Evolutionary conservation across 2,888 invertebrate species (phyloP).

Genomic region (Athalia rosae): DNA sequence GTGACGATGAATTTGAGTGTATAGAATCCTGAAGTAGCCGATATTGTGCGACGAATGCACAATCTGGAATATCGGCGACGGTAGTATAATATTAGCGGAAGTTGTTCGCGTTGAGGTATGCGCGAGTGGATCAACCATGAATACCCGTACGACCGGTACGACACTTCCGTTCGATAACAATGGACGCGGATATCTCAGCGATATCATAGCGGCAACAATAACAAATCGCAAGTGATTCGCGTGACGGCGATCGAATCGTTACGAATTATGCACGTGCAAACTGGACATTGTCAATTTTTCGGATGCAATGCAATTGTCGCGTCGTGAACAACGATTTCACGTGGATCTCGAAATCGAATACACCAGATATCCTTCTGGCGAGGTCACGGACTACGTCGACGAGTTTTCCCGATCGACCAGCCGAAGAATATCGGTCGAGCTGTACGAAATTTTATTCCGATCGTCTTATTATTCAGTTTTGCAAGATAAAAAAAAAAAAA

Average conservation of each 20-base stretch:
- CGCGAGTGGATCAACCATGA: constrained; percentile 29
- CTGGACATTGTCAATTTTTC: background rate
- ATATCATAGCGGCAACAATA: background rate
- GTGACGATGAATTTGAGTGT: background rate
- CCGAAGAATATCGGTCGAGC: no score
- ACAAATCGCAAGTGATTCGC: constrained; percentile 12
- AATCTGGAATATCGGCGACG: constrained; percentile 35
- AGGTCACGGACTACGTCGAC: background rate
- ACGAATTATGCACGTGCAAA: background rate
- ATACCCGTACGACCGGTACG: constrained; percentile 8
- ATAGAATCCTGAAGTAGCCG: background rate
- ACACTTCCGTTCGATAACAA: constrained; percentile 33
- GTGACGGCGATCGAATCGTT: background rate
- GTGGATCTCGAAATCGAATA: background rate
- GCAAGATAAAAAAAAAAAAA: no score
- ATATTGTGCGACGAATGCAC: constrained; percentile 17
- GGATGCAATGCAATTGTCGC: background rate
- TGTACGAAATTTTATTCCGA: no score
- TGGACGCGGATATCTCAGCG: constrained; percentile 31
- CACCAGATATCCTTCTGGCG: background rate
- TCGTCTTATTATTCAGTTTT: no score
- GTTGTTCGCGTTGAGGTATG: constrained; percentile 47
- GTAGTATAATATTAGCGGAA: constrained; percentile 56
- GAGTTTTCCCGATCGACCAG: no score
- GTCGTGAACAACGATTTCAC: background rate